Conservation (phyloP, 2,113 vertebrate genomes). For the Chauna torquata region DNA sequence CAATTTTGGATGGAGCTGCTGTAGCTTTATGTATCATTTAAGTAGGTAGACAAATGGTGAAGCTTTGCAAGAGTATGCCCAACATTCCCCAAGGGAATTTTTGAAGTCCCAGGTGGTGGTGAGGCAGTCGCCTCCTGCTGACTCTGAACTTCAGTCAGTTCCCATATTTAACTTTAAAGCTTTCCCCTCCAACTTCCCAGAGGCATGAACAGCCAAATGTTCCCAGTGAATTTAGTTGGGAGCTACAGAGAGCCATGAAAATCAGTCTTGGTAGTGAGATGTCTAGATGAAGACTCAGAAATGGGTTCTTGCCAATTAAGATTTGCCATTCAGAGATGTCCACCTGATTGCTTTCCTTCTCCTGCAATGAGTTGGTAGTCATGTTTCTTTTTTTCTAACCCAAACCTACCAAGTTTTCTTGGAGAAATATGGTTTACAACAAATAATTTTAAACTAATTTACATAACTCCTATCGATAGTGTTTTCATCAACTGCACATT, state of each 20-base stretch:
- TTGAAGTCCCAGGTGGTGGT: rapidly evolving
- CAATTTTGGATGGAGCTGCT: neutral
- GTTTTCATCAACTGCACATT: neutral
- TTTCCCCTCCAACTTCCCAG: neutral
- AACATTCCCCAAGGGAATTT: neutral
- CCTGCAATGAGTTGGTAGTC: neutral
- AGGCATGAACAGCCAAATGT: neutral
- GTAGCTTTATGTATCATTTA: neutral
- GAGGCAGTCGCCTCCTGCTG: neutral
- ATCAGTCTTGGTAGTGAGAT: neutral
- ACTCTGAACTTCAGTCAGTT: neutral
- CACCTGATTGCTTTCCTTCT: neutral
- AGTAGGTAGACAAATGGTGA: neutral
- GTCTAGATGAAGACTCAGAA: neutral
- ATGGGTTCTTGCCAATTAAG: neutral
- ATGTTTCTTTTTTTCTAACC: neutral
- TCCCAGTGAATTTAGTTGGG: neutral
- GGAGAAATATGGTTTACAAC: neutral
- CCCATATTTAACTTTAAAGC: neutral
- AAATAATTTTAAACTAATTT: neutral
- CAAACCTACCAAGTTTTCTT: neutral
- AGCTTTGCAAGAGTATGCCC: neutral
- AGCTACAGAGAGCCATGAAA: neutral
- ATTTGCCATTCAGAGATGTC: neutral
- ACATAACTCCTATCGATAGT: neutral